Conservation (phyloP, 2,113 vertebrate species). For the Forbesichthys papilliferus region DNA sequence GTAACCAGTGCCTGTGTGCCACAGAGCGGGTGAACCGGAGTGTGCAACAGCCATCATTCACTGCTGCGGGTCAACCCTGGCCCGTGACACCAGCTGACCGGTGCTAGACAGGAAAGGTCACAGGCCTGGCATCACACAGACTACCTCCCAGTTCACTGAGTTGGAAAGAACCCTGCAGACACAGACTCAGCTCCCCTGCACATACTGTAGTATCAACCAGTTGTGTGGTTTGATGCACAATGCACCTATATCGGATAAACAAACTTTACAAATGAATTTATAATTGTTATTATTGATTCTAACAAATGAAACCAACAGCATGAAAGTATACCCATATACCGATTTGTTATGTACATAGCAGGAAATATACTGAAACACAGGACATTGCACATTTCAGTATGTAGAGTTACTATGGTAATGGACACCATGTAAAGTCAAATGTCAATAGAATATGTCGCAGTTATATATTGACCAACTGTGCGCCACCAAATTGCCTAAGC, state of each 20-base stretch:
- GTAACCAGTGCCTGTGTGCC: slow-evolving; percentile 16
- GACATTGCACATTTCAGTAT: too few species aligned
- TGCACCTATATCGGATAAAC: neutral
- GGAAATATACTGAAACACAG: too few species aligned
- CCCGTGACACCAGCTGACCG: slow-evolving; percentile 65
- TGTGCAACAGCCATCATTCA: slow-evolving; percentile 57
- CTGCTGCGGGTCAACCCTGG: slow-evolving; percentile 57
- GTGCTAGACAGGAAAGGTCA: slow-evolving; percentile 70
- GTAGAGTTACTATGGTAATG: too few species aligned
- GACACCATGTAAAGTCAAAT: too few species aligned
- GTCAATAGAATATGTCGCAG: slow-evolving; percentile 22
- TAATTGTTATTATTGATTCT: too few species aligned
- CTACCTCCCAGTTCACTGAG: slow-evolving; percentile 35
- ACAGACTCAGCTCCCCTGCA: slow-evolving; percentile 13
- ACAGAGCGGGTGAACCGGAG: slow-evolving; percentile 25
- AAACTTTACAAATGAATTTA: neutral
- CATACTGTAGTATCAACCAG: neutral
- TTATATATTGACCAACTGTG: neutral
- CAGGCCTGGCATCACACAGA: slow-evolving; percentile 33
- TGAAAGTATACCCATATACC: too few species aligned
- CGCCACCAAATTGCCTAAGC: neutral
- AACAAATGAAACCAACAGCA: too few species aligned
- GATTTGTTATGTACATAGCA: too few species aligned
- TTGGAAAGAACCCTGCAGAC: slow-evolving; percentile 33
- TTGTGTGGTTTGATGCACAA: too few species aligned